Conservation (phyloP, 2,888 invertebrate species). For the Protophormia terraenovae region DNA sequence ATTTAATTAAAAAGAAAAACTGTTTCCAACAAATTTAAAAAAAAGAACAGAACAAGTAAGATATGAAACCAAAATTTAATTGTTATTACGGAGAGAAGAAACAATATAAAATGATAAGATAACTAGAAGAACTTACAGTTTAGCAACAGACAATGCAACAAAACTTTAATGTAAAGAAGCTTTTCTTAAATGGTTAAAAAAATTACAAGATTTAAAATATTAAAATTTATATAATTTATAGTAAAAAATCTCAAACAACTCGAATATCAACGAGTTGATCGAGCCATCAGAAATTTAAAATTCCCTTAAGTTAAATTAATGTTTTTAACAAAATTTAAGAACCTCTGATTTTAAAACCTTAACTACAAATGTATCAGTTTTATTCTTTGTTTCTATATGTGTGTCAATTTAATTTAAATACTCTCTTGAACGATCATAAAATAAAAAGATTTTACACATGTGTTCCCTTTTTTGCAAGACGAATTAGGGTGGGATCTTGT, state of each 20-base stretch:
- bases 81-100: neutral
- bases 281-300: no score
- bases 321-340: neutral
- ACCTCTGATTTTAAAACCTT: neutral
- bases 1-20: no score
- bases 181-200: neutral
- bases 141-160: no score
- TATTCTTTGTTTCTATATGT: neutral
- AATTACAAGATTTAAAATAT: no score
- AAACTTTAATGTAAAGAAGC: neutral
- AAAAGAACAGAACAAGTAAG: neutral
- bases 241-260: no score
- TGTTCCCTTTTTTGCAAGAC: conserved; percentile 29
- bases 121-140: neutral
- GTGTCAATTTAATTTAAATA: conserved; percentile 24
- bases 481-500: conserved; percentile 57
- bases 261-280: no score
- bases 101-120: neutral
- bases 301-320: no score
- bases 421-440: neutral
- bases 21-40: neutral
- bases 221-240: no score
- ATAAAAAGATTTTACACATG: conserved; percentile 44
- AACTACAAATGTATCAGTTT: neutral
- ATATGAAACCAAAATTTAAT: no score